Conservation (phyloP, 2,113 vertebrate species). For the Antechinus flavipes region DNA sequence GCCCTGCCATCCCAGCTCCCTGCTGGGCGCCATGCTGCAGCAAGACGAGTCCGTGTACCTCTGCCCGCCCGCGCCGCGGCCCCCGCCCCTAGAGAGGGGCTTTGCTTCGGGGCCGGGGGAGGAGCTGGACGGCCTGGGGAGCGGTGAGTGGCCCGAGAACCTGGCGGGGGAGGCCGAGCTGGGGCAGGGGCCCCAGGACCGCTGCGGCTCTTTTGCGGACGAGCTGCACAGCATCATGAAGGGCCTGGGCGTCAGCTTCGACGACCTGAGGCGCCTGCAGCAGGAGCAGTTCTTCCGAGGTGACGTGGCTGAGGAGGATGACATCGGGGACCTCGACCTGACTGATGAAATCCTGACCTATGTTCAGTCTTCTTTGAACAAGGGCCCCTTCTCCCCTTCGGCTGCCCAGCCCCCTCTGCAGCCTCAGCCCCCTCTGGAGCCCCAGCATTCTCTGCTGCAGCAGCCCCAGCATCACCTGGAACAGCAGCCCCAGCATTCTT, state of each 20-base stretch:
- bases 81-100: constrained; percentile 75
- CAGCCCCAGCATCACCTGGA: neutral
- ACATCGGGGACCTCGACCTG: constrained; percentile 84
- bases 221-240: constrained; percentile 90
- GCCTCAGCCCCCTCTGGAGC: neutral
- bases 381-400: constrained; percentile 80
- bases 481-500: neutral
- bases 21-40: constrained; percentile 85
- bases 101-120: constrained; percentile 73
- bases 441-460: neutral
- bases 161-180: constrained; percentile 76
- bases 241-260: constrained; percentile 87
- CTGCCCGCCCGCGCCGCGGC: constrained; percentile 82
- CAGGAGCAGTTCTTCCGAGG: constrained; percentile 87
- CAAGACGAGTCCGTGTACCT: constrained; percentile 90
- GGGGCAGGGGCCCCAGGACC: constrained; percentile 74
- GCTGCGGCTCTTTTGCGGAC: constrained; percentile 80
- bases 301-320: constrained; percentile 80
- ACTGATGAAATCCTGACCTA: constrained; percentile 89
- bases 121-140: constrained; percentile 67
- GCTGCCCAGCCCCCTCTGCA: constrained; percentile 65
- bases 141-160: constrained; percentile 79
- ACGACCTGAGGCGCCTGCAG: constrained; percentile 87
- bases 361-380: constrained; percentile 88
- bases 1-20: constrained; percentile 85